phyloP scores from a whole-genome alignment of 2,113 vertebrate genomes.

The Odontesthes bonariensis region DNA sequence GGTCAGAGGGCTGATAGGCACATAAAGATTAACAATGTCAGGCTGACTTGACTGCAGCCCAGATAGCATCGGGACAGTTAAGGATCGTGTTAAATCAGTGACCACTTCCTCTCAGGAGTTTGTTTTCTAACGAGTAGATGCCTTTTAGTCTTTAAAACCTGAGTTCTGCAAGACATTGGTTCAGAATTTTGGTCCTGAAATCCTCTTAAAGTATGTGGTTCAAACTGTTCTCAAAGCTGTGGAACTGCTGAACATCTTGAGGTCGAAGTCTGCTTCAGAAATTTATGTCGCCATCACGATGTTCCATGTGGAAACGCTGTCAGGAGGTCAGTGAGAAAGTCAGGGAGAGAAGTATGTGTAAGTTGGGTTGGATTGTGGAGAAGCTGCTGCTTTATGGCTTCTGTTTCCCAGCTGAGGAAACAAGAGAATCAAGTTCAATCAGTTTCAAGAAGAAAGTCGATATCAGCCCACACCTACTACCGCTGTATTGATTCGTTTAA shows the following conservation, averaged over 20 bases:
- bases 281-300: too few species aligned
- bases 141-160: not conserved
- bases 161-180: not conserved
- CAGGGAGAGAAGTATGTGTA: too few species aligned
- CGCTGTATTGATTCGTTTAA: not conserved
- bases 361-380: too few species aligned
- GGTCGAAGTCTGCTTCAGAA: too few species aligned
- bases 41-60: not conserved
- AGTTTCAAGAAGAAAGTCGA: too few species aligned
- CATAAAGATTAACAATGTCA: conserved; percentile 17
- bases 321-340: too few species aligned
- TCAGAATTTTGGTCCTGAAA: too few species aligned
- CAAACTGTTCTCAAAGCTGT: too few species aligned
- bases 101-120: not conserved
- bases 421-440: not conserved
- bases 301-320: too few species aligned
- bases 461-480: not conserved
- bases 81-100: not conserved
- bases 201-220: too few species aligned
- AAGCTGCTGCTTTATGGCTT: too few species aligned
- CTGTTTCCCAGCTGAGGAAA: not conserved
- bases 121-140: not conserved
- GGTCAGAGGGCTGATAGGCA: not conserved
- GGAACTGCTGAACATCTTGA: too few species aligned
- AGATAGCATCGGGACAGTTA: not conserved